Evolutionary conservation across 2,797 vertebrate genomes (phyloP).

Genomic region (Rhinoraja longicauda): DNA sequence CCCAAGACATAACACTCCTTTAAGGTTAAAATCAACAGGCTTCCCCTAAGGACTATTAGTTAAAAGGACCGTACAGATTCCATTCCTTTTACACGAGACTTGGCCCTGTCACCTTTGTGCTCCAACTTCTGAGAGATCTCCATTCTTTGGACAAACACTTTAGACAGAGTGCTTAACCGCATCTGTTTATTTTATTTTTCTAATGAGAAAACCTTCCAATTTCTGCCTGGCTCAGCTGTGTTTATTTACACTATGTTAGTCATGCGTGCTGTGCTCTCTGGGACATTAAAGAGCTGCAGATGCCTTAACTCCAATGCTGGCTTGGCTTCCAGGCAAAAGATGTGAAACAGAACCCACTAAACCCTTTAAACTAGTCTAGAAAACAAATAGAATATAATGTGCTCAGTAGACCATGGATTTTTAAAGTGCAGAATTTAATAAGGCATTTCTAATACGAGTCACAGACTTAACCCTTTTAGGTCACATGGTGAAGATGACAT

Average conservation of each 20-base stretch:
- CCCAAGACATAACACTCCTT: slow-evolving; percentile 37
- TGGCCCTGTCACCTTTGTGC: slow-evolving; percentile 51
- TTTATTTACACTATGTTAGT: slow-evolving; percentile 69
- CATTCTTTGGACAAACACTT: slow-evolving; percentile 62
- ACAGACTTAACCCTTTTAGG: slow-evolving; percentile 12
- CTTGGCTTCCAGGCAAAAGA: slow-evolving; percentile 50
- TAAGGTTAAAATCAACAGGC: slow-evolving; percentile 57
- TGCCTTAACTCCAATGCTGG: slow-evolving; percentile 49
- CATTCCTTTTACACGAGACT: slow-evolving; percentile 49
- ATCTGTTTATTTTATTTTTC: slow-evolving; percentile 76
- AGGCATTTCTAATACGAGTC: slow-evolving; percentile 36
- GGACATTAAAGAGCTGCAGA: slow-evolving; percentile 51
- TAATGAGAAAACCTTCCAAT: slow-evolving; percentile 71
- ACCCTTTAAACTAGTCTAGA: slow-evolving; percentile 36
- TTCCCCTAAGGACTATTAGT: slow-evolving; percentile 57
- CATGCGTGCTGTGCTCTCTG: slow-evolving; percentile 59
- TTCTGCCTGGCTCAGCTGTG: slow-evolving; percentile 67
- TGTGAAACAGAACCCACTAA: slow-evolving; percentile 41
- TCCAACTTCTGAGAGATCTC: slow-evolving; percentile 60
- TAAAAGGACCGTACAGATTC: slow-evolving; percentile 49
- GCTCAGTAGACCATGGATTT: slow-evolving; percentile 66
- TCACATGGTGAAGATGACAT: not conserved
- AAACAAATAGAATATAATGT: slow-evolving; percentile 49
- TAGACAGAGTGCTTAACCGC: slow-evolving; percentile 68
- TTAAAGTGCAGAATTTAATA: slow-evolving; percentile 38